Base-by-base conservation (phyloP, 2,888 invertebrate genomes). In the Trichogramma dendrolimi region DNA sequence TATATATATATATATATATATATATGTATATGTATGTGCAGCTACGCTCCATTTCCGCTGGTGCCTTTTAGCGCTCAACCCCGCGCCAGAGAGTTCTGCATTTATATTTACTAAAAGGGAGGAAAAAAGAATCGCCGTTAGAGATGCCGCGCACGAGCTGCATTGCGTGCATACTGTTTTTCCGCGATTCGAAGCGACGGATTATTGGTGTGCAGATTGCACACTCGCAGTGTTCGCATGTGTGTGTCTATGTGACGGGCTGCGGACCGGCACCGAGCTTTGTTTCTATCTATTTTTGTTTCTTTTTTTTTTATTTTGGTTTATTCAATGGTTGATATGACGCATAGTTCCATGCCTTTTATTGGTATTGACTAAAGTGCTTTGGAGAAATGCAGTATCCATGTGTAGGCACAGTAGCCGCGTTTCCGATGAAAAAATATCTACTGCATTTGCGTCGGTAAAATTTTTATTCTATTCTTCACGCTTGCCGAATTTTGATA, bases 11-110 rank as follows among this genome's bases (percentile, higher is more conserved):
- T 8, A 8, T 48, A 14, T 27, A 27, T 27, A 27, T 55, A 48
- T 8, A 8, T 48, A 14, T 27, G 3, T 27, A 27, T 27, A 2
- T 2, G 27, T 27, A 27, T 27, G 27, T 27, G 27, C 27, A 27
- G 27, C 27, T 27, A 27, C 63, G 54, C 61, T 64, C 50, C 59
- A 64, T 64, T 64, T 64, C 50, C 53, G 55, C 8, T 2, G 42
- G 42, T 41, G 41, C 40, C 39, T 64, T 64, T 61, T 58, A 58
- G 58, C 55, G 51, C 46, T 27, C 27, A 48, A 54, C 27, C 39
- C 47, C 51, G 6, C 46, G 48, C 47, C 44, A 11, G 55, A 27
- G 48, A 49, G 51, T 27, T 27, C 40, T 48, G 55, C 61, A 61
- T 64, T 64, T 64, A 64, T 27, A 27, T 64, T 64, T 58, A 52